These are phyloP conservation scores for Drosophila falleni DNA, from an alignment of 2,888 invertebrate species.

Conservation along the genomic window DNA sequence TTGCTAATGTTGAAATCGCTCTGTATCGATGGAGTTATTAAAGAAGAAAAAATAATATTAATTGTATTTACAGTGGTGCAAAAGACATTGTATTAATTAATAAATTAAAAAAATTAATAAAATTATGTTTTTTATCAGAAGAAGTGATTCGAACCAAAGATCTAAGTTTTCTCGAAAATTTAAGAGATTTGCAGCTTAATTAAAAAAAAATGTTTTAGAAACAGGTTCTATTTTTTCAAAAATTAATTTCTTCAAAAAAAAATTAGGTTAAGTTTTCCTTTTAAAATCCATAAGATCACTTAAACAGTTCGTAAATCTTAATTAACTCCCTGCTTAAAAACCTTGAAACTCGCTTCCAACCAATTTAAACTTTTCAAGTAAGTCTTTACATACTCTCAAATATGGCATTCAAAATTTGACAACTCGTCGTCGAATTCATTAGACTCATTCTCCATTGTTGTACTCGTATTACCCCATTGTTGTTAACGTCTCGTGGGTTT, in stretches of 20 bases:
- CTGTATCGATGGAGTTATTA: slow-evolving; percentile 29
- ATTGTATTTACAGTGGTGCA: slow-evolving; percentile 10
- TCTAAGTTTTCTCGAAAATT: too few species aligned
- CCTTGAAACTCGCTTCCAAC: slow-evolving; percentile 27
- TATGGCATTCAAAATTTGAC: slow-evolving; percentile 40
- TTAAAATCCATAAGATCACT: slow-evolving; percentile 1
- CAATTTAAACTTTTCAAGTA: slow-evolving; percentile 21
- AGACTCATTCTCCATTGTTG: slow-evolving; percentile 34
- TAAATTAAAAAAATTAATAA: too few species aligned
- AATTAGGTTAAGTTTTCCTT: too few species aligned
- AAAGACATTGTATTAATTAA: background rate
- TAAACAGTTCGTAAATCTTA: background rate
- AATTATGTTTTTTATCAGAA: too few species aligned
- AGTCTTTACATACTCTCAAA: slow-evolving; percentile 16
- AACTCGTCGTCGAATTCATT: slow-evolving; percentile 44
- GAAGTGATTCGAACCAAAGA: too few species aligned
- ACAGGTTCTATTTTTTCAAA: too few species aligned
- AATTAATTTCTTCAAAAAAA: too few species aligned
- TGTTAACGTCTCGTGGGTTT: slow-evolving; percentile 20
- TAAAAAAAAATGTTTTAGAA: too few species aligned
- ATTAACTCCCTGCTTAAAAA: background rate
- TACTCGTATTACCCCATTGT: slow-evolving; percentile 26
- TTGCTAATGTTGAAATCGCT: slow-evolving; percentile 34
- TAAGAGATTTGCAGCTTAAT: too few species aligned
- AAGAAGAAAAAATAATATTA: slow-evolving; percentile 6